A percentile compares a stretch with the other conserved stretches of the same genome.
Conservation (phyloP, 2,888 invertebrate genomes). For the Phorcus lineatus region DNA sequence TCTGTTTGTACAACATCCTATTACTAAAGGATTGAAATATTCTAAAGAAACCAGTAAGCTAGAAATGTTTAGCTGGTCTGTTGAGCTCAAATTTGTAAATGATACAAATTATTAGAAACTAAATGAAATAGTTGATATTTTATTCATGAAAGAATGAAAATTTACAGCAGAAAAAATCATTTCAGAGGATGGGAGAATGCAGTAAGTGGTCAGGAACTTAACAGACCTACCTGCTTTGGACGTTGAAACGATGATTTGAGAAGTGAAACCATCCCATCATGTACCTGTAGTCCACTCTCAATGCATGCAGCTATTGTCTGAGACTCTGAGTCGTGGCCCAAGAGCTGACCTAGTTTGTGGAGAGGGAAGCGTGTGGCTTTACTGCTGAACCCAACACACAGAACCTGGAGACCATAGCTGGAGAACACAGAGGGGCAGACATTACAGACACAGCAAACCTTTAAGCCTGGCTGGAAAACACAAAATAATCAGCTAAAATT, state of each 20-base stretch:
- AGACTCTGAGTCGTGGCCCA: constrained; percentile 21
- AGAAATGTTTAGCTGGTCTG: too few relatives aligned
- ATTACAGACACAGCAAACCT: constrained; percentile 4
- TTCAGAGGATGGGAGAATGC: too few relatives aligned
- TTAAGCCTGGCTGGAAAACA: background rate
- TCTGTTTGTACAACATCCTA: too few relatives aligned
- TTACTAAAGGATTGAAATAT: too few relatives aligned
- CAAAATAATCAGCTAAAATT: background rate
- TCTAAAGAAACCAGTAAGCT: too few relatives aligned
- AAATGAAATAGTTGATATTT: too few relatives aligned
- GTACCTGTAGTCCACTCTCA: constrained; percentile 25
- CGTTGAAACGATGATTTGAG: constrained; percentile 10
- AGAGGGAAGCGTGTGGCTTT: constrained; percentile 51
- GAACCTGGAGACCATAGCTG: constrained; percentile 50
- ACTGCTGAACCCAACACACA: constrained; percentile 56
- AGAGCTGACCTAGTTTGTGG: constrained; percentile 27
- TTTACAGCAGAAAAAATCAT: too few relatives aligned
- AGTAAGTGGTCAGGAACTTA: background rate
- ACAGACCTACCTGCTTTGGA: constrained; percentile 23
- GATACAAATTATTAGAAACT: too few relatives aligned
- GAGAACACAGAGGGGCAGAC: too few relatives aligned
- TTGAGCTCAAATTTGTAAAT: too few relatives aligned
- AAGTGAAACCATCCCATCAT: constrained; percentile 13
- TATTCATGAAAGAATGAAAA: too few relatives aligned
- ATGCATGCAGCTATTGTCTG: background rate